Evolutionary conservation across 2,113 vertebrate species (phyloP).

Genomic region (Addax nasomaculatus): DNA sequence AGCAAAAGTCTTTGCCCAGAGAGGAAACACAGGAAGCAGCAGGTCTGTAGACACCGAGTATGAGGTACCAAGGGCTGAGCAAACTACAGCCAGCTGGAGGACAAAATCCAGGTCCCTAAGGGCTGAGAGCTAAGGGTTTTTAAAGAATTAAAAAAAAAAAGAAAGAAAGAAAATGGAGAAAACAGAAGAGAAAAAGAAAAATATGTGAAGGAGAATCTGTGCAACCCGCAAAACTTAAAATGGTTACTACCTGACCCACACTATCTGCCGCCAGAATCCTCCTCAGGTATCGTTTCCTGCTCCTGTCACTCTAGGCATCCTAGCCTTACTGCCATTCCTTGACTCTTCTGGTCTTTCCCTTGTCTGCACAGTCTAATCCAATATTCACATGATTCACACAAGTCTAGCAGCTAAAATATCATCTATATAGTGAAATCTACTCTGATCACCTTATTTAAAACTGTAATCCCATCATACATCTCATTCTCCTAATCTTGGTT

Average conservation of each 20-base stretch:
- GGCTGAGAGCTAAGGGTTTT: neutral
- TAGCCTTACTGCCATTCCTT: neutral
- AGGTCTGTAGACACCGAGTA: neutral
- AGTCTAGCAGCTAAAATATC: neutral
- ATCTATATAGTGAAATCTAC: neutral
- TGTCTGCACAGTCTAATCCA: neutral
- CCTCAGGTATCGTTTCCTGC: no score
- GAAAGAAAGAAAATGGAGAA: neutral
- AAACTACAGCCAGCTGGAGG: neutral
- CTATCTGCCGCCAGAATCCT: neutral
- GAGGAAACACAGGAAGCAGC: neutral
- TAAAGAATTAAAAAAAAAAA: neutral
- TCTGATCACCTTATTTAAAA: neutral
- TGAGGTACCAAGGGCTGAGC: neutral
- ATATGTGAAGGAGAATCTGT: neutral
- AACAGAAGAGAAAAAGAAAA: neutral
- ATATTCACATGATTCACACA: neutral
- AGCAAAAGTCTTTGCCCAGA: neutral
- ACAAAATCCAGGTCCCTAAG: neutral
- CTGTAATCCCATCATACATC: neutral
- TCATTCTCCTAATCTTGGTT: neutral
- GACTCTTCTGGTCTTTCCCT: neutral
- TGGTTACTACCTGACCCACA: neutral
- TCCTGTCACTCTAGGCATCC: neutral
- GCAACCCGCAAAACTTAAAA: neutral